Evolutionary conservation across 1,140 invertebrate species (phyloP).

Genomic region (Rhysida immarginata): DNA sequence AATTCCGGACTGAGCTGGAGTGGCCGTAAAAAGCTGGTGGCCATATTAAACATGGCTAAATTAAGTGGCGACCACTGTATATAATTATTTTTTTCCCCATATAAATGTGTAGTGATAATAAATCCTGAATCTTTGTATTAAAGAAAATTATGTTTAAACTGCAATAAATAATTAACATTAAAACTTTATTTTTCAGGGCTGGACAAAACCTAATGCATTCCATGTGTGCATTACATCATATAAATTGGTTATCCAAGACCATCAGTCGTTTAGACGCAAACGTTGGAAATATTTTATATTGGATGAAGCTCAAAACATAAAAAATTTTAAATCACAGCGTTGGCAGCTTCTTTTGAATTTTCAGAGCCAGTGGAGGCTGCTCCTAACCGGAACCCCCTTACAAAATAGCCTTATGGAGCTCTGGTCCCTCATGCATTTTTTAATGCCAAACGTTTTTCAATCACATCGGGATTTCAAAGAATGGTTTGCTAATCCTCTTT

Average conservation of each 20-base stretch:
- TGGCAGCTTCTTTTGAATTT: conserved; percentile 98
- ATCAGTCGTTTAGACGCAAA: conserved; percentile 91
- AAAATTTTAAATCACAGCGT: conserved; percentile 98
- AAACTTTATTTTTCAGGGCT: conserved; percentile 55
- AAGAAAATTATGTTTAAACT: too few relatives aligned
- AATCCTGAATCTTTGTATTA: too few relatives aligned
- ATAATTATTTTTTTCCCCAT: too few relatives aligned
- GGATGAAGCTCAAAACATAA: conserved; percentile 99
- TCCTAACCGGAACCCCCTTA: conserved; percentile 94
- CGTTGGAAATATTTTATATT: conserved; percentile 98
- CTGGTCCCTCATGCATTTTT: conserved; percentile 99
- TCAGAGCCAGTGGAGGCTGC: conserved; percentile 76
- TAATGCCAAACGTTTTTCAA: conserved; percentile 98
- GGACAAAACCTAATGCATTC: conserved; percentile 98
- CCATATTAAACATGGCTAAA: too few relatives aligned
- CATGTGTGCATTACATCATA: conserved; percentile 99
- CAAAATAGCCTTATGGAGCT: conserved; percentile 99
- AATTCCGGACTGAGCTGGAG: too few relatives aligned
- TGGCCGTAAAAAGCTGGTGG: too few relatives aligned
- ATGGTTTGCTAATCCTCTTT: conserved; percentile 98
- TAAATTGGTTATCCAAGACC: conserved; percentile 97
- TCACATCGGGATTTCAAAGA: conserved; percentile 89
- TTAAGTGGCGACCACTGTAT: too few relatives aligned
- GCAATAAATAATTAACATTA: too few relatives aligned
- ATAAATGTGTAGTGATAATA: too few relatives aligned